Percentiles rank a stretch among this genome's conserved stretches.
phyloP scores from a whole-genome alignment of 2,797 vertebrate genomes.

The Hirundo rustica region DNA sequence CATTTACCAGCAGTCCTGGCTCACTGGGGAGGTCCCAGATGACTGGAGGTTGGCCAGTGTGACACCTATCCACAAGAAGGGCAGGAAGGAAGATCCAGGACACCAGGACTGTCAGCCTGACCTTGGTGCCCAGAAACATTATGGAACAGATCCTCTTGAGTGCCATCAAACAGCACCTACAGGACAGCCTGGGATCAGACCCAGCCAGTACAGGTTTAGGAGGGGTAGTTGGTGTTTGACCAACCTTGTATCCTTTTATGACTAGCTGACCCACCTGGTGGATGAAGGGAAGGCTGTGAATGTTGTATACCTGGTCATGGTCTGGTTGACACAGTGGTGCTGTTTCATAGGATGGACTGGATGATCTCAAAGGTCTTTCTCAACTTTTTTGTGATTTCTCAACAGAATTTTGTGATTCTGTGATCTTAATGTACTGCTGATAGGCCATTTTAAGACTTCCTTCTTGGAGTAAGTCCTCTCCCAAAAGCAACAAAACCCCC shows the following conservation, averaged over 20 bases:
- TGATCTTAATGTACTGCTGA: not conserved
- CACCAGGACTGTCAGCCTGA: not conserved
- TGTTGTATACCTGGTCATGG: not conserved
- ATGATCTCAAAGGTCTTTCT: not conserved
- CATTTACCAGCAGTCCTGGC: not conserved
- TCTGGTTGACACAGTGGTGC: not conserved
- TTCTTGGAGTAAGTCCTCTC: not conserved
- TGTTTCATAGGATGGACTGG: not conserved
- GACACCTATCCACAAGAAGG: not conserved
- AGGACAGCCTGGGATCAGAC: fast-evolving
- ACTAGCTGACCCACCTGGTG: fast-evolving
- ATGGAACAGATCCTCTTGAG: not conserved
- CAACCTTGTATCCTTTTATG: not conserved
- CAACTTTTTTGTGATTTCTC: no score
- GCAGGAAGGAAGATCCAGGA: not conserved
- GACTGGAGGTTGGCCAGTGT: not conserved
- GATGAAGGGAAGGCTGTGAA: fast-evolving
- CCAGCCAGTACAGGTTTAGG: not conserved
- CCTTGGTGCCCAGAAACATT: not conserved
- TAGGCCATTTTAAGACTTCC: not conserved
- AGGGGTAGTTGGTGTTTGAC: not conserved
- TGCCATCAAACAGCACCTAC: fast-evolving
- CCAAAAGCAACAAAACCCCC: not conserved
- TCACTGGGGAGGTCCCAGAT: not conserved
- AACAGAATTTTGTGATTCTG: not conserved